Conservation (phyloP, 1,140 invertebrate species). For the Bathynomus jamesi region DNA sequence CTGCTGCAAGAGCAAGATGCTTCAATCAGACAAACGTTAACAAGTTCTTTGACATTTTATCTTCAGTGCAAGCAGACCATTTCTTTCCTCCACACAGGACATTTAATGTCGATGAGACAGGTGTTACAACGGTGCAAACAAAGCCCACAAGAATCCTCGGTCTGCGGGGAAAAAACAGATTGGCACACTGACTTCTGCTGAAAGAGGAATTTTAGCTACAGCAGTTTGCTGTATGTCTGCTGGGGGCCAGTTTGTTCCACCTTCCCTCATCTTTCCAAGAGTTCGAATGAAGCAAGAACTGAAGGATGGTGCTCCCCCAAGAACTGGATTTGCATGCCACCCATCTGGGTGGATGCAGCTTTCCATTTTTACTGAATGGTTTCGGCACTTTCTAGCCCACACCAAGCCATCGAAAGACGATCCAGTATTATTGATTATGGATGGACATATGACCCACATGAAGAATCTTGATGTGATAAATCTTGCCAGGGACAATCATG, state of each 20-base stretch:
- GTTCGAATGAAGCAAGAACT: conserved; percentile 25
- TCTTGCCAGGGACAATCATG: conserved; percentile 15
- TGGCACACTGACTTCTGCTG: conserved; percentile 2
- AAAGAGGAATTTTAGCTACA: conserved; percentile 9
- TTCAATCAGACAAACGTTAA: conserved; percentile 10
- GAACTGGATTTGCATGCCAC: conserved; percentile 18
- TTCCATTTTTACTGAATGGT: conserved; percentile 20
- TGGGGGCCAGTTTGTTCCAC: conserved; percentile 7
- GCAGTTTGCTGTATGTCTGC: not conserved
- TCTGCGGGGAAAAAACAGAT: conserved; percentile 8
- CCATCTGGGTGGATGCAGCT: conserved; percentile 27
- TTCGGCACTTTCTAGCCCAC: conserved; percentile 12
- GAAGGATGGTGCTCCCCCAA: conserved; percentile 26
- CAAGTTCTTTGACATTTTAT: conserved; percentile 12
- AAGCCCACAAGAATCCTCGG: too few species aligned
- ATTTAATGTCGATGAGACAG: conserved; percentile 30
- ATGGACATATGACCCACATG: conserved; percentile 15
- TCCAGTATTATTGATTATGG: conserved; percentile 25
- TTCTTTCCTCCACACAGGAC: conserved; percentile 18
- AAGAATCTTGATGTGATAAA: too few species aligned
- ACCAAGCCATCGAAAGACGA: conserved; percentile 7
- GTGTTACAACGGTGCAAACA: conserved; percentile 23
- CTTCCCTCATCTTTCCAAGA: conserved; percentile 12
- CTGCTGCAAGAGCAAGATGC: conserved; percentile 15
- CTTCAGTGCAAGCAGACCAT: conserved; percentile 3